Conservation (phyloP, 30 jellyfish, hydroid and myxozoan species). For the Cassiopea xamachana region DNA sequence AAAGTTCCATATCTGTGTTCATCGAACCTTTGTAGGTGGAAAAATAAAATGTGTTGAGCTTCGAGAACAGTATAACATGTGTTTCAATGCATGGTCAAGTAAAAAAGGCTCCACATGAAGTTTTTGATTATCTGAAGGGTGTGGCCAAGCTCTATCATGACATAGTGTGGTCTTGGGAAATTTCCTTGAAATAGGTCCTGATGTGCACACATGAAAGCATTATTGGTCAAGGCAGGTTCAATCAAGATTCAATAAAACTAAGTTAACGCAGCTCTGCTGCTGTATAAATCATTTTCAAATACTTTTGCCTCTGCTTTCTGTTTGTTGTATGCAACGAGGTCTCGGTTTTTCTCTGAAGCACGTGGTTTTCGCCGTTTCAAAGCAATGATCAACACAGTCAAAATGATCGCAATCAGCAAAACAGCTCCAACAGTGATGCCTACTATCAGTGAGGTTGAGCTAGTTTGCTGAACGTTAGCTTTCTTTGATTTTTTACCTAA, state of each 20-base stretch:
- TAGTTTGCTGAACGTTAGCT: not conserved
- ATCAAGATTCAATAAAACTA: not conserved
- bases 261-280: constrained; percentile 38
- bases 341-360: not conserved
- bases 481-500: not conserved
- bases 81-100: no score
- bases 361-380: not conserved
- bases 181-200: no score
- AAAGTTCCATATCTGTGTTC: no score
- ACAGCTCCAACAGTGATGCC: constrained; percentile 13
- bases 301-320: constrained; percentile 23
- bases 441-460: not conserved
- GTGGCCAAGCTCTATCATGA: no score
- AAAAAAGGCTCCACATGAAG: no score
- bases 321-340: constrained; percentile 13
- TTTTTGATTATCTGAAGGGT: no score
- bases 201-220: no score
- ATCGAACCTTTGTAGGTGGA: no score
- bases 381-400: not conserved
- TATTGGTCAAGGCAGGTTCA: not conserved
- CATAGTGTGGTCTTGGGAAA: no score
- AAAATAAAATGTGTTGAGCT: no score
- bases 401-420: not conserved
- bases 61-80: no score
- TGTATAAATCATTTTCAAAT: constrained; percentile 30